Percentiles rank a stretch among this genome's conserved stretches.
phyloP scores from a whole-genome alignment of 2,113 vertebrate species.

The Pongo abelii region DNA sequence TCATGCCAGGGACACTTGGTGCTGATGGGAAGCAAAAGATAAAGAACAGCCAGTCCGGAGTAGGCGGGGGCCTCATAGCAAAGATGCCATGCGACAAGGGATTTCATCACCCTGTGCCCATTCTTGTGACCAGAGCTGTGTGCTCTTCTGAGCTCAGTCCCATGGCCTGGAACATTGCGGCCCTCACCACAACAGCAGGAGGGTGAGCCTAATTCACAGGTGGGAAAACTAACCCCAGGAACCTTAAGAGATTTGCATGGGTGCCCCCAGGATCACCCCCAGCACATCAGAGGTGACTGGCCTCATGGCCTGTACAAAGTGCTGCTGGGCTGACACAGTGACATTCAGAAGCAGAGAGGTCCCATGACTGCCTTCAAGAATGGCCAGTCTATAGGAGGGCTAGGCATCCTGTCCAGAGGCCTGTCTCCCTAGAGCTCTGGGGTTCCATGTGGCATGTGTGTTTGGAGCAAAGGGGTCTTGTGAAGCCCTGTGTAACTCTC shows the following conservation, averaged over 20 bases:
- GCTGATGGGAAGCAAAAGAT: background rate
- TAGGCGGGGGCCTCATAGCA: background rate
- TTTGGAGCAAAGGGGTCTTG: background rate
- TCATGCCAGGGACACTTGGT: background rate
- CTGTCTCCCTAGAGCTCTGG: background rate
- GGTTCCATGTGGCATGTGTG: background rate
- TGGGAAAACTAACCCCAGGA: no score
- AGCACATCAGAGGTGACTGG: background rate
- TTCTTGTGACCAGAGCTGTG: background rate
- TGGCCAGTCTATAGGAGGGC: background rate
- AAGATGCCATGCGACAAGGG: background rate
- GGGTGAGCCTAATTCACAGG: background rate
- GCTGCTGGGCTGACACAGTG: background rate
- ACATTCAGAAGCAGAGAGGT: background rate
- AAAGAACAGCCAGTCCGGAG: background rate
- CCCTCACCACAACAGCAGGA: background rate
- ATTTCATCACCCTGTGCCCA: background rate
- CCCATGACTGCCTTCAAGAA: background rate
- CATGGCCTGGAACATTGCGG: accelerated
- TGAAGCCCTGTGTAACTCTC: background rate
- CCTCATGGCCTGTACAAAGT: background rate
- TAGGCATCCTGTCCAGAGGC: background rate
- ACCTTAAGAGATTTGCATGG: background rate
- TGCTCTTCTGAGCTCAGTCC: background rate
- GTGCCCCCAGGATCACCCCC: background rate